A percentile compares a stretch with the other conserved stretches of the same genome.
These are phyloP conservation scores for Avahi laniger DNA, from an alignment of 2,797 vertebrate genomes.

Conservation along the genomic window DNA sequence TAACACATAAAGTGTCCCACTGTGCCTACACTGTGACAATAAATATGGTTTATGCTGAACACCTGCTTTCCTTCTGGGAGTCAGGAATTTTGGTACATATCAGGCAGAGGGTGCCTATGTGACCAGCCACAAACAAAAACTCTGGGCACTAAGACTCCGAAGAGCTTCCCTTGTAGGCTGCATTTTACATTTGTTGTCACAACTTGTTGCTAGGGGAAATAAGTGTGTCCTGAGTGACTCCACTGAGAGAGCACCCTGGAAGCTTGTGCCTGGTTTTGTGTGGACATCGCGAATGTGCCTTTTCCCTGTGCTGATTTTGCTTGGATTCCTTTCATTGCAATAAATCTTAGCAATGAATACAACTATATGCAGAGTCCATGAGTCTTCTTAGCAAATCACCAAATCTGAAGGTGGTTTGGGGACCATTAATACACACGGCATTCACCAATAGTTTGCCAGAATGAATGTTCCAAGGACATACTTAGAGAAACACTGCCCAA, in stretches of 20 bases:
- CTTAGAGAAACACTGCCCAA: neutral
- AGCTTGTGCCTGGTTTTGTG: neutral
- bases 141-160: neutral
- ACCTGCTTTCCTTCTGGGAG: neutral
- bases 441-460: neutral
- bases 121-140: neutral
- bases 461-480: neutral
- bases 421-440: fast-evolving
- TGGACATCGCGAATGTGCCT: fast-evolving
- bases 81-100: neutral
- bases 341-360: neutral
- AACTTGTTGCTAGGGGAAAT: neutral
- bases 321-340: neutral
- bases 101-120: neutral
- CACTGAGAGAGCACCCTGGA: neutral
- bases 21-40: neutral
- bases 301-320: neutral
- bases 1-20: neutral
- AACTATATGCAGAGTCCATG: neutral
- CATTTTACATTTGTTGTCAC: fast-evolving
- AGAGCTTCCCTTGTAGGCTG: fast-evolving
- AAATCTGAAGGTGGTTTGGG: neutral
- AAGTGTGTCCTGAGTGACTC: neutral
- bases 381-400: neutral
- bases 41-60: neutral